Evolutionary conservation across 2,797 vertebrate species (phyloP).

Genomic region (Leucoraja ocellata): DNA sequence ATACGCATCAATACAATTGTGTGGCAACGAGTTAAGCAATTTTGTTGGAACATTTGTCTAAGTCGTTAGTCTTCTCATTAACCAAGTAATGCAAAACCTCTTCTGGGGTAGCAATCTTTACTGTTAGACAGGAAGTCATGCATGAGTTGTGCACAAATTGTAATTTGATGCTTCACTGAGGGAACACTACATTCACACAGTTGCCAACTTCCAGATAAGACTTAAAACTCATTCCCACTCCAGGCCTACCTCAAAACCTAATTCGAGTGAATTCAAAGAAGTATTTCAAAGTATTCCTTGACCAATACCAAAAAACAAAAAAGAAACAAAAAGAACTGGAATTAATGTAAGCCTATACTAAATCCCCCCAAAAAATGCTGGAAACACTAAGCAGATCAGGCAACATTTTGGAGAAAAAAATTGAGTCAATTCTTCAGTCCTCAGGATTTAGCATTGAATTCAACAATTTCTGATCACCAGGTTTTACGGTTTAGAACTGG

Average conservation of each 20-base stretch:
- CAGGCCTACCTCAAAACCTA: too few species aligned
- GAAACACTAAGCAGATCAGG: too few species aligned
- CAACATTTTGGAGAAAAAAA: too few species aligned
- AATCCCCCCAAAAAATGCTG: too few species aligned
- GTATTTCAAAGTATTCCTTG: too few species aligned
- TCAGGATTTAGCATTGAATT: too few species aligned
- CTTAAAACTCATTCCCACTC: neutral
- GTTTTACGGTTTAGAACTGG: too few species aligned
- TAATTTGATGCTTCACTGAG: neutral
- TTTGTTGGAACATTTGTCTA: neutral
- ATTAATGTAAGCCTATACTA: too few species aligned
- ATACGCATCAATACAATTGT: neutral
- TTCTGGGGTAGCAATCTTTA: neutral
- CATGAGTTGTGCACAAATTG: neutral
- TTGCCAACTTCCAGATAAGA: neutral
- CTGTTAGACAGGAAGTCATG: neutral
- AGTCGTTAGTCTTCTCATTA: neutral
- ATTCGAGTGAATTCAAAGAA: neutral
- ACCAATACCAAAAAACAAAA: neutral
- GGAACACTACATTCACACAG: neutral
- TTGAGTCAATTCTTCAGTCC: too few species aligned
- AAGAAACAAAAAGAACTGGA: too few species aligned
- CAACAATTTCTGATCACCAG: too few species aligned
- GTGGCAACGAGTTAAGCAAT: neutral
- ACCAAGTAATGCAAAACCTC: neutral